phyloP scores from a whole-genome alignment of 2,797 vertebrate species.

The Florisuga fusca region DNA sequence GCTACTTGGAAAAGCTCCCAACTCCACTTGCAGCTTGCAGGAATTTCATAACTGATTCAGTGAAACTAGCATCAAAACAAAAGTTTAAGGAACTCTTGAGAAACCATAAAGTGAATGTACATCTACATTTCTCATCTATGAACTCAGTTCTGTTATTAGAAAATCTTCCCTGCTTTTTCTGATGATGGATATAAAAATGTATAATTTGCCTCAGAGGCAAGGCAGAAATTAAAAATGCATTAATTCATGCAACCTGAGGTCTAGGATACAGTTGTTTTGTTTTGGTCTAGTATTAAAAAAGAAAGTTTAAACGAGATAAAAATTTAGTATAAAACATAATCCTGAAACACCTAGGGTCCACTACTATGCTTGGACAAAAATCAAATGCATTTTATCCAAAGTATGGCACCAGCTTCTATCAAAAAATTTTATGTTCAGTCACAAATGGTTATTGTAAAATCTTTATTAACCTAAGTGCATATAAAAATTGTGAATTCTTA shows the following conservation, averaged over 20 bases:
- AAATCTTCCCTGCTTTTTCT: constrained; percentile 42
- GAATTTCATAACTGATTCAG: not conserved
- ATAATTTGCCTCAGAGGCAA: constrained; percentile 45
- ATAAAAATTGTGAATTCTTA: constrained; percentile 85
- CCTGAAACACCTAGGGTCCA: constrained; percentile 58
- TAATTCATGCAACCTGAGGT: constrained; percentile 50
- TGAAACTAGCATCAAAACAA: not conserved
- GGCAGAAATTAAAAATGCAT: constrained; percentile 76
- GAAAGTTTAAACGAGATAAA: constrained; percentile 61
- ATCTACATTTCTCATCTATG: not conserved
- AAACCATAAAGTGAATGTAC: not conserved
- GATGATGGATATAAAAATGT: constrained; percentile 61
- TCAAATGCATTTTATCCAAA: constrained; percentile 67
- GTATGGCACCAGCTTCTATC: constrained; percentile 68
- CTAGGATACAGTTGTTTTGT: constrained; percentile 51
- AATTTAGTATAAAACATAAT: constrained; percentile 46
- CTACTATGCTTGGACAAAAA: constrained; percentile 58
- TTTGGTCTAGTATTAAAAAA: constrained; percentile 57
- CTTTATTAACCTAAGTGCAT: constrained; percentile 86
- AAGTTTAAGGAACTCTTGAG: constrained; percentile 7
- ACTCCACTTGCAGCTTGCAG: not conserved
- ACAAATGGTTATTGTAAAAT: constrained; percentile 85
- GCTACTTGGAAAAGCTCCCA: not conserved
- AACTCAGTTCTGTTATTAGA: constrained; percentile 17
- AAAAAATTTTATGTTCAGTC: constrained; percentile 79